Evolutionary conservation across 2,888 invertebrate genomes (phyloP).

Genomic region (Pollenia angustigena): DNA sequence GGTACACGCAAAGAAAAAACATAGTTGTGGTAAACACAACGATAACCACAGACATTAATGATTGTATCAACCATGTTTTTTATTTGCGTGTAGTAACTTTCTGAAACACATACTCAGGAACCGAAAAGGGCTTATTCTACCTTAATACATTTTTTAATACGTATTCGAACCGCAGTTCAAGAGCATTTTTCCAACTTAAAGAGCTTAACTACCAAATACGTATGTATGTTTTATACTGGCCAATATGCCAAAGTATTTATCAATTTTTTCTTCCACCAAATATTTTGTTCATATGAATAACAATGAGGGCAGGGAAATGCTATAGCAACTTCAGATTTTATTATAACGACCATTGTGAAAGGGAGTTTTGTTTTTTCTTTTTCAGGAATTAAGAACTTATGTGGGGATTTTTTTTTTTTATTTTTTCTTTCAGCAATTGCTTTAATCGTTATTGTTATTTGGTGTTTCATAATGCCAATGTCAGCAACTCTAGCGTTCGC

Average conservation of each 20-base stretch:
- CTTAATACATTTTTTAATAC: not conserved
- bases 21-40: no score
- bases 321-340: not conserved
- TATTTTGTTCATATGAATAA: not conserved
- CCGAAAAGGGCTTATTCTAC: not conserved
- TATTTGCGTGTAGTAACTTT: no score
- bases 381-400: constrained; percentile 13
- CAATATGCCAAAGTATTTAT: constrained; percentile 25
- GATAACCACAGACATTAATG: no score
- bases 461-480: constrained; percentile 51
- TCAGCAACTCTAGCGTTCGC: constrained; percentile 42
- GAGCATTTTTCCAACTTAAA: not conserved
- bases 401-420: not conserved
- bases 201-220: not conserved
- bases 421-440: constrained; percentile 2
- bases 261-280: constrained; percentile 13
- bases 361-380: not conserved
- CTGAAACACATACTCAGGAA: not conserved
- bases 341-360: not conserved
- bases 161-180: not conserved
- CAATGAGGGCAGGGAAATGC: not conserved
- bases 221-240: constrained; percentile 7
- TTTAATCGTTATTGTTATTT: constrained; percentile 45
- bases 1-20: no score
- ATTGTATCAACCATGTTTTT: no score